These are phyloP conservation scores for Adrianichthys oophorus DNA, from an alignment of 2,797 vertebrate species.

Conservation along the genomic window DNA sequence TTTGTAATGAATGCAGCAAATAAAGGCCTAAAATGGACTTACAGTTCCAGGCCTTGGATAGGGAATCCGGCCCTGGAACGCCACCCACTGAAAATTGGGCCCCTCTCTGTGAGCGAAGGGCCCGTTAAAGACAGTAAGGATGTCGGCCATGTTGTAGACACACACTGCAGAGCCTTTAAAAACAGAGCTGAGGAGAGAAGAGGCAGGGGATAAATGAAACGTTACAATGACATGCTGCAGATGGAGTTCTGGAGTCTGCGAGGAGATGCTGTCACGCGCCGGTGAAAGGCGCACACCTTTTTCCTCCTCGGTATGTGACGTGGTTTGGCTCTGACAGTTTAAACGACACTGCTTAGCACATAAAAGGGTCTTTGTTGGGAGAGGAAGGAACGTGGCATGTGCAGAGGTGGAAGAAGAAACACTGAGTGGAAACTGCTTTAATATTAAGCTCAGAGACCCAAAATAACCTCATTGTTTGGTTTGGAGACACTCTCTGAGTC, in stretches of 20 bases:
- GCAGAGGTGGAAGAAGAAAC: slow-evolving; percentile 22
- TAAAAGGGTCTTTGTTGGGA: slow-evolving; percentile 48
- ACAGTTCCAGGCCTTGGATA: slow-evolving; percentile 96
- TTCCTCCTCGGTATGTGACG: slow-evolving; percentile 32
- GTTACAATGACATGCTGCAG: slow-evolving; percentile 13
- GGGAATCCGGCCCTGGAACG: slow-evolving; percentile 95
- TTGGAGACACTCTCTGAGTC: slow-evolving; percentile 49
- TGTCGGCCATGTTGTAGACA: slow-evolving; percentile 94
- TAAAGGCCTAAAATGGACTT: slow-evolving; percentile 65
- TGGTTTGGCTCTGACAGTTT: slow-evolving; percentile 49
- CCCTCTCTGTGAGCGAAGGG: slow-evolving; percentile 97
- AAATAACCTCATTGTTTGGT: slow-evolving; percentile 53
- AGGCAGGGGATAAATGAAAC: slow-evolving; percentile 29
- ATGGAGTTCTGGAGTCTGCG: slow-evolving; percentile 27
- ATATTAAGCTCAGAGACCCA: slow-evolving; percentile 30
- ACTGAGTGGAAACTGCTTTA: slow-evolving; percentile 31
- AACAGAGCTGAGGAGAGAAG: slow-evolving; percentile 84
- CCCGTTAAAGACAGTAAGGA: slow-evolving; percentile 96
- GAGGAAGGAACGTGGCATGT: slow-evolving; percentile 30
- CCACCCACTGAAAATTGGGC: slow-evolving; percentile 94
- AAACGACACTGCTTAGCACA: slow-evolving; percentile 42
- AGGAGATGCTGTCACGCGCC: slow-evolving; percentile 12
- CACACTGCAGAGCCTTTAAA: slow-evolving; percentile 97
- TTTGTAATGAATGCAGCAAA: background rate
- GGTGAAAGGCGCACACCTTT: slow-evolving; percentile 24